Evolutionary conservation across 2,113 vertebrate species (phyloP).

Genomic region (Maccullochella peelii): DNA sequence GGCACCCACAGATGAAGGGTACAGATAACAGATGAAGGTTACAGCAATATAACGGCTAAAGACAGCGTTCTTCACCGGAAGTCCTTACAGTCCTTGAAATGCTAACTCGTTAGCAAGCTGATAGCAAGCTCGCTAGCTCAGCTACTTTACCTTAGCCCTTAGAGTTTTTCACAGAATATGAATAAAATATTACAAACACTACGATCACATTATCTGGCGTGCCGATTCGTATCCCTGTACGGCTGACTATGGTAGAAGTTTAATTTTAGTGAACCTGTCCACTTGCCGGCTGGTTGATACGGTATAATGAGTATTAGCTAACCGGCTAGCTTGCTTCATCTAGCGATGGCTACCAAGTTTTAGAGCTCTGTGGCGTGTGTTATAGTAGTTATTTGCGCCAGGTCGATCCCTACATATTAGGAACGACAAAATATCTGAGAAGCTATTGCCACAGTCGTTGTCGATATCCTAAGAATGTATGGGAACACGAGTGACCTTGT

Average conservation of each 20-base stretch:
- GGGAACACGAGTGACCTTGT: constrained; percentile 75
- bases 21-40: not conserved
- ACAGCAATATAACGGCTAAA: too few relatives aligned
- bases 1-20: not conserved
- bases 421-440: accelerated
- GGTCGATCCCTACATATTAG: accelerated
- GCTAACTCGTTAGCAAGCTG: constrained; percentile 45
- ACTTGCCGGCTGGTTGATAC: constrained; percentile 2
- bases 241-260: accelerated
- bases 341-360: not conserved
- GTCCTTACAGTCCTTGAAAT: constrained; percentile 70
- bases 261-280: not conserved
- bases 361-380: accelerated
- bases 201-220: accelerated
- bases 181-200: not conserved
- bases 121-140: constrained; percentile 15
- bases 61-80: constrained; percentile 35
- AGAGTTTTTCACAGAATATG: accelerated
- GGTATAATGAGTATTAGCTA: constrained; percentile 4
- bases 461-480: accelerated
- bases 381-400: accelerated
- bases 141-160: not conserved
- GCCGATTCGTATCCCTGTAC: accelerated
- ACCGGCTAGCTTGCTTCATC: not conserved
- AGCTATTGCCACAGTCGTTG: accelerated